Evolutionary conservation across 2,797 vertebrate genomes (phyloP), one percentile per base, ranked within the genome.

Genomic region (Harpagifer antarcticus): DNA sequence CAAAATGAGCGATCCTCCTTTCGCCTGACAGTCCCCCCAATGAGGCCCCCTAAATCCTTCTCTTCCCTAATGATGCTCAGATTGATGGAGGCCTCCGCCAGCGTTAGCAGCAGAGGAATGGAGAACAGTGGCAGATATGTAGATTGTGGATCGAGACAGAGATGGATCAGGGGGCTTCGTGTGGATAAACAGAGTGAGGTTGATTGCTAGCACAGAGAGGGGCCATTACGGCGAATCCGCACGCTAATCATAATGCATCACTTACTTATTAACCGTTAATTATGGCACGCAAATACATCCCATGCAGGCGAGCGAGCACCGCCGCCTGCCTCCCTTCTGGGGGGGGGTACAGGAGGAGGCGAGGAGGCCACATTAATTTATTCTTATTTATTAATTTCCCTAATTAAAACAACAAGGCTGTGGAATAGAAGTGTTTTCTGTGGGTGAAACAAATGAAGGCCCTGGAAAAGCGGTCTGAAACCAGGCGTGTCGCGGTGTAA

Each of bases 181-280:
- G 89, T 84, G 89, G 92, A 94, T 95, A 94, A 95, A 94, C 94
- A 94, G 90, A 86, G 79, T 81, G 87, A 91, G 92, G 81, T 89
- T 95, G 94, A 94, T 95, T 95, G 94, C 92, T 93, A 94, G 88
- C 91, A 86, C 89, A 93, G 90, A 88, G 91, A 94, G 92, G 91
- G 91, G 92, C 94, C 93, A 95, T 95, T 95, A 95, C 89, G 43
- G 92, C 82, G 67, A 93, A 94, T 95, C 92, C 91, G 87, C 66
- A 84, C 58, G 76, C 93, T 95, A 96, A 95, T 96, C 94, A 95
- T 95, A 96, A 96, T 96, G 93, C 95, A 95, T 96, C 95, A 95
- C 95, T 95, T 92, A 94, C 93, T 96, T 95, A 96, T 96, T 95
- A 95, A 93, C 89, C 90, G 92, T 95, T 95, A 95, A 96, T 95